Base-by-base conservation (phyloP, 2,797 vertebrate species). In the Amniataba percoides region DNA sequence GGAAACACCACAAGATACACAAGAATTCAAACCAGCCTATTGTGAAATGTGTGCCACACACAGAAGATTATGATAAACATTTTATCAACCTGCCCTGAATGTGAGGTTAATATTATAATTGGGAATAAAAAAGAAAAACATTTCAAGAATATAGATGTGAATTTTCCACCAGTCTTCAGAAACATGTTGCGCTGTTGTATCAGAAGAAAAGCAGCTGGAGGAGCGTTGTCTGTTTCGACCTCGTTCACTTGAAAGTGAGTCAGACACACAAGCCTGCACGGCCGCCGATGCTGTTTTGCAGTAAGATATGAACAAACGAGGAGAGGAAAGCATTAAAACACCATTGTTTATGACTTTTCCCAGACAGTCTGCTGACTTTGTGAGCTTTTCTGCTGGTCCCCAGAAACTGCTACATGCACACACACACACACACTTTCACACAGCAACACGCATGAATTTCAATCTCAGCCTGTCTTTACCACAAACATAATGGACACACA, bases 1-100 rank as follows among this genome's bases (percentile, higher is more conserved):
- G 92, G 93, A 92, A 93, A 93, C 91, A 92, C 85, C 82, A 63
- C 81, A 77, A 62, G 66, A 87, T 71, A 77, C 82, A 69, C 64
- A 86, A 56, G 61, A 77, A 88, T 67, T 71, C 61, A 79, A 71
- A 79, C 45, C 57, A 67, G 78, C 58, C 46, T 45, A 69, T 78
- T 78, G 72, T 23, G 55, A 63, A 70, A 58, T 58, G 19, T 19
- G 48, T 49, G 39, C 11, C 11, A 69, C 58, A 46, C 69, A 43
- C 46, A 73, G 56, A 40, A 31, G 27, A 31, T 31, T 55, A 65
- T 55, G 27, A 73, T 45, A 64, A 80, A 81, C 40, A 68, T 83
- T 73, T 51, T 34, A 73, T 80, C 45, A 77, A 62, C 57, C 72
- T 57, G 59, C 16, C 23, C 27, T 23, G 9, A 70, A 45, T 65